Evolutionary conservation across 2,113 vertebrate genomes (phyloP), one percentile per base, ranked within the genome.

Genomic region (Calidris pugnax): DNA sequence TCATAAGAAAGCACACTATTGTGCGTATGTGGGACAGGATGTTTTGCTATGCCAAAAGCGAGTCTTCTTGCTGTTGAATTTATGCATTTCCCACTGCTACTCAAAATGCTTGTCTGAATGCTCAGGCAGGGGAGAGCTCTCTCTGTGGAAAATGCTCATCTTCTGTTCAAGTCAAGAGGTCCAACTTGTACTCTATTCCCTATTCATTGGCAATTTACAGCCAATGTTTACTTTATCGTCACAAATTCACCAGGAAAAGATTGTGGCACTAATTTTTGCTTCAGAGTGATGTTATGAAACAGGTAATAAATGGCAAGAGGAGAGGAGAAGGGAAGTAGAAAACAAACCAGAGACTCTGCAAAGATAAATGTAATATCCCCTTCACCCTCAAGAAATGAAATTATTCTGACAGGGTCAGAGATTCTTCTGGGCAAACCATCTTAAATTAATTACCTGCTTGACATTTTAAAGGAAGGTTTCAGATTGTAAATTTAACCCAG

Each of bases 361-460:
- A 97, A 97, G 97, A 98, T 97, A 97, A 97, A 98, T 92, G 95
- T 56, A 95, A 90, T 94, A 96, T 97, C 93, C 94, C 79, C 85
- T 98, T 98, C 96, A 97, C 91, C 97, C 97, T 96, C 77, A 96
- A 97, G 97, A 98, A 98, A 97, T 96, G 90, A 98, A 98, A 98
- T 98, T 97, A 98, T 98, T 98, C 97, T 98, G 98, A 98, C 96
- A 98, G 98, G 97, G 98, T 98, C 90, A 71, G 97, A 96, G 90
- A 97, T 97, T 97, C 95, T 96, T 95, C 97, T 98, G 96, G 97
- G 98, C 92, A 98, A 98, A 98, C 96, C 92, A 96, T 98, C 97
- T 97, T 98, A 98, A 98, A 98, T 98, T 98, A 98, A 98, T 98
- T 98, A 98, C 97, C 94, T 97, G 96, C 94, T 97, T 98, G 98